phyloP scores from a whole-genome alignment of 2,888 invertebrate genomes.

The Ennomos fuscantarius region DNA sequence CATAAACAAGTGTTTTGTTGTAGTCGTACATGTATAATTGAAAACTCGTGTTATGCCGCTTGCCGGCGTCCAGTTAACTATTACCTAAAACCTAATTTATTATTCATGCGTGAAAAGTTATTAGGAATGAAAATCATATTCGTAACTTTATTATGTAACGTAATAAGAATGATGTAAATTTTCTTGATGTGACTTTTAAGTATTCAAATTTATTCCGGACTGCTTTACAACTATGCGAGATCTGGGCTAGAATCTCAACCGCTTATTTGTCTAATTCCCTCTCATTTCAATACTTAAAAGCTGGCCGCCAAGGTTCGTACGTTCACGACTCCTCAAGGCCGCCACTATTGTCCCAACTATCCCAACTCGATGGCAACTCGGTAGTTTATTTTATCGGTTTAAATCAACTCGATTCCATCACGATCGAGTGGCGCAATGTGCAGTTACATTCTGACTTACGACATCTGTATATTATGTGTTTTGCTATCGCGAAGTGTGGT shows the following conservation, averaged over 20 bases:
- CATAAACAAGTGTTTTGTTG: conserved; percentile 10
- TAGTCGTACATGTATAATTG: no score
- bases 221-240: conserved; percentile 23
- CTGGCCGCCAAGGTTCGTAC: conserved; percentile 35
- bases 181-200: no score
- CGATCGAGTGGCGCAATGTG: conserved; percentile 26
- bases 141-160: no score
- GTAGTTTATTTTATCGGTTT: conserved; percentile 30
- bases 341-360: conserved; percentile 33
- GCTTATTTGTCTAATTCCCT: conserved; percentile 34
- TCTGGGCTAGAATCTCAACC: conserved; percentile 29
- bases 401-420: conserved; percentile 21
- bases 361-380: conserved; percentile 7
- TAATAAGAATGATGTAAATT: no score
- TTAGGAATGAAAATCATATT: no score
- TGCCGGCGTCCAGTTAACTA: no score
- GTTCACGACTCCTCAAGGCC: conserved; percentile 41
- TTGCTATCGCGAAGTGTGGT: conserved; percentile 22
- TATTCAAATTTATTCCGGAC: conserved; percentile 14
- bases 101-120: no score
- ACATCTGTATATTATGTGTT: conserved; percentile 21
- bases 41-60: no score
- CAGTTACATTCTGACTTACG: conserved; percentile 28
- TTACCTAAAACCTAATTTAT: background rate
- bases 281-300: conserved; percentile 38